Evolutionary conservation across 2,113 vertebrate species (phyloP), one percentile per base, ranked within the genome.

Genomic region (Catharus fuscescens): DNA sequence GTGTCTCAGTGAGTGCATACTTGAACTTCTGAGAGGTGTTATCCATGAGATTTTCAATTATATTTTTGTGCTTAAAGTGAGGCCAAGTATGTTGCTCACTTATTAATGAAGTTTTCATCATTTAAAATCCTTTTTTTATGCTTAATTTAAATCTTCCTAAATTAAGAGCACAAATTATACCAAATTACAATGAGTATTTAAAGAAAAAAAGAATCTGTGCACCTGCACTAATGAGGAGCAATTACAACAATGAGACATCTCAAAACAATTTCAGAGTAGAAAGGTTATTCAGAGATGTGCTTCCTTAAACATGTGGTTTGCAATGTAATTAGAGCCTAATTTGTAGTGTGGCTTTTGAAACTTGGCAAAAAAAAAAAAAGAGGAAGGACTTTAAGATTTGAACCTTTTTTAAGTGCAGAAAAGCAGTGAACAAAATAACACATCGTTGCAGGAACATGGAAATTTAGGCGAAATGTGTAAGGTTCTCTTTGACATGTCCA

Each of bases 161-260:
- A 91, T 79, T 50, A 82, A 77, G 66, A 92, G 79, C 73, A 25
- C 88, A 77, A 93, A 91, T 95, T 94, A 92, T 40, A 64, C 54
- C 69, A 86, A 95, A 96, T 96, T 92, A 93, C 64, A 85, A 74
- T 54, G 71, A 85, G 73, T 62, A 80, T 96, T 96, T 95, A 93
- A 92, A 83, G 95, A 81, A 94, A 72, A 96, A 94, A 96, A 71
- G 76, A 57, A 80, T 90, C 87, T 69, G 38, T 90, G 85, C 94
- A 95, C 95, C 97, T 97, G 95, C 64, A 29, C 64, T 96, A 83
- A 94, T 91, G 70, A 95, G 86, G 31, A 79, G 86, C 90, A 94
- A 95, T 97, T 96, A 95, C 82, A 96, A 82, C 82, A 88, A 88
- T 85, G 89, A 97, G 86, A 71, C 88, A 92, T 95, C 94, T 88